A percentile compares a stretch with the other conserved stretches of the same genome.
phyloP scores from a whole-genome alignment of 1,140 invertebrate genomes.

The Mactra quadrangularis region DNA sequence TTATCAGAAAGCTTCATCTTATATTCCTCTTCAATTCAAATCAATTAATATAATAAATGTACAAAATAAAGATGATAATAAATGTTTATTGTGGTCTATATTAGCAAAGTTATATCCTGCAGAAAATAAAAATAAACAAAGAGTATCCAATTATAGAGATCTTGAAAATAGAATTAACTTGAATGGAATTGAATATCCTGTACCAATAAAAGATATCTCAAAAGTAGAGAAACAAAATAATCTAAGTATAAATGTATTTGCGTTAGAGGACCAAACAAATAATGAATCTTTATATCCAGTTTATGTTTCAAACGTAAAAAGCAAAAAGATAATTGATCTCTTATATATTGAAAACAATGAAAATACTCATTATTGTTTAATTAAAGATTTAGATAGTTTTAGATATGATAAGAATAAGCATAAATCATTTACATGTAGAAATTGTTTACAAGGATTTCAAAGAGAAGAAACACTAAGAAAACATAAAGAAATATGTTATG shows the following conservation, averaged over 20 bases:
- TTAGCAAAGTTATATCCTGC: constrained; percentile 5
- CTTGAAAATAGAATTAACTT: constrained; percentile 57
- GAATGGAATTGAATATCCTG: too few relatives aligned
- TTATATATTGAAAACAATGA: constrained; percentile 47
- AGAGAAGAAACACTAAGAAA: background rate
- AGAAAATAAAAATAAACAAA: too few relatives aligned
- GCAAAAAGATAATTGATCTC: too few relatives aligned
- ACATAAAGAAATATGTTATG: background rate
- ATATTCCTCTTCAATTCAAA: too few relatives aligned
- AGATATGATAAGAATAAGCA: background rate
- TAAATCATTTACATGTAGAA: background rate
- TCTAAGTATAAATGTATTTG: too few relatives aligned
- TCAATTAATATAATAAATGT: too few relatives aligned
- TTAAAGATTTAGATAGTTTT: background rate
- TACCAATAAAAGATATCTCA: too few relatives aligned
- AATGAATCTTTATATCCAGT: too few relatives aligned
- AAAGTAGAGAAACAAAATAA: too few relatives aligned
- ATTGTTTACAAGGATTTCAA: background rate
- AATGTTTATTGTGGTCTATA: constrained; percentile 29
- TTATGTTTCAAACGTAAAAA: too few relatives aligned
- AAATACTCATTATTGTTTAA: constrained; percentile 26
- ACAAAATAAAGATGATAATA: constrained; percentile 30
- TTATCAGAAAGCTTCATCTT: too few relatives aligned
- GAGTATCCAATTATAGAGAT: constrained; percentile 38
- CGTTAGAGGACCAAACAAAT: too few relatives aligned